These are phyloP conservation scores for Xiphorhynchus elegans DNA, from an alignment of 2,113 vertebrate species.

Conservation along the genomic window DNA sequence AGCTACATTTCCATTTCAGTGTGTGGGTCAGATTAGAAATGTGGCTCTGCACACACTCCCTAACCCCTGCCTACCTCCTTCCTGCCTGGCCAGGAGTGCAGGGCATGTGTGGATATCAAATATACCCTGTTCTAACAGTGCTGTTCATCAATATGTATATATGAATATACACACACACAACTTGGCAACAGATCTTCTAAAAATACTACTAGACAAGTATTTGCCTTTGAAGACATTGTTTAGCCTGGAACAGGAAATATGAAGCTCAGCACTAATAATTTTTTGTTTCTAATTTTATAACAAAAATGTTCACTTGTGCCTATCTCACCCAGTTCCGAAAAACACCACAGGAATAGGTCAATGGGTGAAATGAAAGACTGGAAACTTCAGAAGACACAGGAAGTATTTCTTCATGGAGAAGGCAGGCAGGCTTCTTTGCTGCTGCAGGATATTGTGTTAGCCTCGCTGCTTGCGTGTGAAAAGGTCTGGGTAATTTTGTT, in stretches of 20 bases:
- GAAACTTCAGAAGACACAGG: background rate
- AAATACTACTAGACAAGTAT: background rate
- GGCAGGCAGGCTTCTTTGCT: background rate
- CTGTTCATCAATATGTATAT: background rate
- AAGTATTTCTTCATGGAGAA: background rate
- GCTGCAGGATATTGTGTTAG: background rate
- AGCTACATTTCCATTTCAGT: background rate
- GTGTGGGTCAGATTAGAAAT: background rate
- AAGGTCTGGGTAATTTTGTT: constrained; percentile 9
- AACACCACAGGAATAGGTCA: background rate
- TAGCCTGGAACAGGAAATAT: background rate
- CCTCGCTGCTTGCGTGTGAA: background rate
- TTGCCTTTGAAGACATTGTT: background rate
- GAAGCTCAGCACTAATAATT: background rate
- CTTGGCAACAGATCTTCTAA: background rate
- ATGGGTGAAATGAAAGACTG: background rate
- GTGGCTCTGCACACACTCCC: background rate
- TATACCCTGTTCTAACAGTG: background rate
- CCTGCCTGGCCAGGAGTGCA: background rate
- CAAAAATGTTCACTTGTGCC: background rate
- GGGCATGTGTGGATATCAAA: fast-evolving
- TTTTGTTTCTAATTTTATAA: background rate
- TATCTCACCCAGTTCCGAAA: background rate
- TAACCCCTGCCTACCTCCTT: background rate
- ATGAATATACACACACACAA: background rate